A percentile compares a stretch with the other conserved stretches of the same genome.
Evolutionary conservation across 2,888 invertebrate genomes (phyloP).

Genomic region (Eristalinus aeneus): DNA sequence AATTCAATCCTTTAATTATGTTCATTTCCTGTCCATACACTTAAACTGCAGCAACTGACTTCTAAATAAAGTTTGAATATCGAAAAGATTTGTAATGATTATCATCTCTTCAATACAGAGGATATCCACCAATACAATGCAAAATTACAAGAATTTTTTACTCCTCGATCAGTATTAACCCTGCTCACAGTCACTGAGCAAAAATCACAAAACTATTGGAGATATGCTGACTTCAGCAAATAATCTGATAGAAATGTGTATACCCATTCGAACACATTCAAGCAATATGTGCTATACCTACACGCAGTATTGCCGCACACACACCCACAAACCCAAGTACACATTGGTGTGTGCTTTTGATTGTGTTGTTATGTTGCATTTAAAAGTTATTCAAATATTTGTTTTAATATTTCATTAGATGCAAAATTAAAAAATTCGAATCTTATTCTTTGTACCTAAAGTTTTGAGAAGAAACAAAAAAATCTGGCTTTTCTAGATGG

Average conservation of each 20-base stretch:
- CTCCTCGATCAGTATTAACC: neutral
- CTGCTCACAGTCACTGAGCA: neutral
- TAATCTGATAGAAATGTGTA: neutral
- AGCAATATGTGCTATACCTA: neutral
- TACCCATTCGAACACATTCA: neutral
- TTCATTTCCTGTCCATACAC: too few relatives aligned
- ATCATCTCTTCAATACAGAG: too few relatives aligned
- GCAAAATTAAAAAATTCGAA: neutral
- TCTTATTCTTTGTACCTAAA: neutral
- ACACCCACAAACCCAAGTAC: neutral
- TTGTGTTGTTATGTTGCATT: neutral
- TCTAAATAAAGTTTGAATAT: too few relatives aligned
- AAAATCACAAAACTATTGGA: neutral
- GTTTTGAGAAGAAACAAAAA: neutral
- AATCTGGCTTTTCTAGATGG: neutral
- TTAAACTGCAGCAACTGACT: too few relatives aligned
- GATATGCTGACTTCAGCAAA: neutral
- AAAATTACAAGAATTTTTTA: neutral
- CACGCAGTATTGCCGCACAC: neutral
- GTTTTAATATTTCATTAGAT: neutral
- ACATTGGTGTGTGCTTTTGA: neutral
- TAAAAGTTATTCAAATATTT: neutral
- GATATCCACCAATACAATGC: too few relatives aligned
- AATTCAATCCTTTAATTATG: too few relatives aligned
- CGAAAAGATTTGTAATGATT: too few relatives aligned